Percentiles rank a stretch among this genome's conserved stretches.
Evolutionary conservation across 2,888 invertebrate species (phyloP).

Genomic region (Hypomecis punctinalis): DNA sequence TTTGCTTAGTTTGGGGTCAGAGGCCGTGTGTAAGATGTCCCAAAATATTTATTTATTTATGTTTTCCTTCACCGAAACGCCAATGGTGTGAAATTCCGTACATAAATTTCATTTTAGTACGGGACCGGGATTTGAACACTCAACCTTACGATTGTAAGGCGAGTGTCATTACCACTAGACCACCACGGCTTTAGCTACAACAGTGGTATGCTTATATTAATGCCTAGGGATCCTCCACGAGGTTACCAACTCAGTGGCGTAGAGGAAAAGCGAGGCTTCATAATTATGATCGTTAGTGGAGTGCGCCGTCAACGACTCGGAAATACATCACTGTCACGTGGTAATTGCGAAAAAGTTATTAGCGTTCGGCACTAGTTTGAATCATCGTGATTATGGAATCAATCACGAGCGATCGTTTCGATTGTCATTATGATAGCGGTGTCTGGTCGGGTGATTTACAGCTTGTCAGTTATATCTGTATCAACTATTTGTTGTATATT

Average conservation of each 20-base stretch:
- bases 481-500: not conserved
- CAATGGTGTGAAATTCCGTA: too few species aligned
- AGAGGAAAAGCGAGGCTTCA: conserved; percentile 52
- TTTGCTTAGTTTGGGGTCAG: too few species aligned
- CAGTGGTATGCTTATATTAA: too few species aligned
- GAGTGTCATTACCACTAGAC: too few species aligned
- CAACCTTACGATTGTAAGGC: too few species aligned
- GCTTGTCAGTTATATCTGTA: not conserved
- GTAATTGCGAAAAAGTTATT: conserved; percentile 51
- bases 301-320: conserved; percentile 37
- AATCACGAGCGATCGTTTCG: conserved; percentile 36
- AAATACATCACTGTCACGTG: conserved; percentile 52
- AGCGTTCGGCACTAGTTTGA: conserved; percentile 43
- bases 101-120: too few species aligned
- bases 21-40: too few species aligned
- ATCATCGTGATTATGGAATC: conserved; percentile 40
- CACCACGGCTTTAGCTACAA: too few species aligned
- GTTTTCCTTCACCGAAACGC: too few species aligned
- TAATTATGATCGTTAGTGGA: conserved; percentile 63
- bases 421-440: conserved; percentile 25
- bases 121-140: too few species aligned
- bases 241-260: conserved; percentile 21
- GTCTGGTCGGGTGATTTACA: conserved; percentile 16
- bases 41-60: too few species aligned
- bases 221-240: too few species aligned